phyloP scores from a whole-genome alignment of 2,113 vertebrate genomes.

The Aptenodytes patagonicus region DNA sequence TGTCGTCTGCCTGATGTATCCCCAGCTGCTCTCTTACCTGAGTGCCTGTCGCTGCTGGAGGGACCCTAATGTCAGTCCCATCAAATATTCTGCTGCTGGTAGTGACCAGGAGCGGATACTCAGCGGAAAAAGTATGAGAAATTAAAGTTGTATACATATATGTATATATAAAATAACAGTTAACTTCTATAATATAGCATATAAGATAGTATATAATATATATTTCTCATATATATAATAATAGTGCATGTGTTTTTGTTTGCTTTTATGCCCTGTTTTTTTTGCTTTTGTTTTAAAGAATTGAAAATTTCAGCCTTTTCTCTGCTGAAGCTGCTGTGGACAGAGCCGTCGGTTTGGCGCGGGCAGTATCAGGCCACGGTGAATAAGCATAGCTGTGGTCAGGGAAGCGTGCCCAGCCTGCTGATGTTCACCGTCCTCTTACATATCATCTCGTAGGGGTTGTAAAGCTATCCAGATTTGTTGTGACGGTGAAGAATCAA shows the following conservation, averaged over 20 bases:
- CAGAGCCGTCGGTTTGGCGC: too few species aligned
- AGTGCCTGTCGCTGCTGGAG: neutral
- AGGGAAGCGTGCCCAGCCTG: neutral
- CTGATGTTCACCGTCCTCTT: neutral
- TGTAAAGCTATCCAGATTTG: neutral
- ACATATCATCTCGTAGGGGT: neutral
- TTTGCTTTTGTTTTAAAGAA: neutral
- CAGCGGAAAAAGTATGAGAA: neutral
- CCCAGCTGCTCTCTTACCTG: neutral
- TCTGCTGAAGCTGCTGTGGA: neutral
- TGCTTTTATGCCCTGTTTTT: neutral
- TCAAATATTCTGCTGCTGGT: neutral
- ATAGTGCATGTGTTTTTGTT: neutral
- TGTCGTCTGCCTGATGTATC: neutral
- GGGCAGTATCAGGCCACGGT: neutral
- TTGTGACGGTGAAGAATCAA: neutral
- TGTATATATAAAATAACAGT: neutral
- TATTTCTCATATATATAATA: neutral
- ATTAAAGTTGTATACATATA: neutral
- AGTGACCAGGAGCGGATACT: neutral
- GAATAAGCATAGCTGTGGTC: neutral
- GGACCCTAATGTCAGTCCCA: neutral
- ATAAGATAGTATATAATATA: neutral
- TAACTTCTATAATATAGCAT: neutral
- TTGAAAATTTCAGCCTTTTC: neutral